Conservation (phyloP, 2,113 vertebrate genomes). For the Syrmaticus mikado region DNA sequence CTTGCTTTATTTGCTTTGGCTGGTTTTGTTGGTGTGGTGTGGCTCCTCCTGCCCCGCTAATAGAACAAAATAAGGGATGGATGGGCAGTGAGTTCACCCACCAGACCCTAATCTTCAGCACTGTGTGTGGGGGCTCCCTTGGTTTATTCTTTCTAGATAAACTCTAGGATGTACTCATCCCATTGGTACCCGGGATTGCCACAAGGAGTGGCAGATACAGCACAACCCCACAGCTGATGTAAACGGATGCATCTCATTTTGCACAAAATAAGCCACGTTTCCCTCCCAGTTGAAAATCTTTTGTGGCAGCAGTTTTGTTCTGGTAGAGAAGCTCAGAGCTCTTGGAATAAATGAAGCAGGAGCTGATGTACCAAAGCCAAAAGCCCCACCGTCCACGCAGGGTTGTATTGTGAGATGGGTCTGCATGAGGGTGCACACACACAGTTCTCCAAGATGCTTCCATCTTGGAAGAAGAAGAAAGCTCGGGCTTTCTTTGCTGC, state of each 20-base stretch:
- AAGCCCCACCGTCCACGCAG: not conserved
- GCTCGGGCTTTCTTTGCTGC: not conserved
- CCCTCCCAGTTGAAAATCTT: not conserved
- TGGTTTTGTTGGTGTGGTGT: not conserved
- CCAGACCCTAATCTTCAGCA: not conserved
- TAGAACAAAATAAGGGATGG: not conserved
- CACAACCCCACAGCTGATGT: not conserved
- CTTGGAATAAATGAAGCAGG: not conserved
- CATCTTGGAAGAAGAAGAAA: not conserved
- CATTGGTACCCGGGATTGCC: not conserved
- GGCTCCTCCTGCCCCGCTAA: not conserved
- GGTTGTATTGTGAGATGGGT: not conserved
- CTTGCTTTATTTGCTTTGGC: not conserved
- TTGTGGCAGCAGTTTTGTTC: not conserved
- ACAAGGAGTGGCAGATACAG: rapidly evolving
- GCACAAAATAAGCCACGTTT: not conserved
- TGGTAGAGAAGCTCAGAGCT: not conserved
- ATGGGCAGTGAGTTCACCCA: not conserved
- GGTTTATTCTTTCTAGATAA: not conserved
- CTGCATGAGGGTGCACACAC: not conserved
- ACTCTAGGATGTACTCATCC: rapidly evolving
- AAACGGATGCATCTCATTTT: not conserved
- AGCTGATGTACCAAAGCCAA: not conserved
- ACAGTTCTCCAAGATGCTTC: not conserved
- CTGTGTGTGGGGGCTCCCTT: not conserved